Percentiles rank a stretch among this genome's conserved stretches.
These are phyloP conservation scores for Tokudaia tokunoshimensis DNA, from an alignment of 2,797 vertebrate genomes.

Conservation along the genomic window DNA sequence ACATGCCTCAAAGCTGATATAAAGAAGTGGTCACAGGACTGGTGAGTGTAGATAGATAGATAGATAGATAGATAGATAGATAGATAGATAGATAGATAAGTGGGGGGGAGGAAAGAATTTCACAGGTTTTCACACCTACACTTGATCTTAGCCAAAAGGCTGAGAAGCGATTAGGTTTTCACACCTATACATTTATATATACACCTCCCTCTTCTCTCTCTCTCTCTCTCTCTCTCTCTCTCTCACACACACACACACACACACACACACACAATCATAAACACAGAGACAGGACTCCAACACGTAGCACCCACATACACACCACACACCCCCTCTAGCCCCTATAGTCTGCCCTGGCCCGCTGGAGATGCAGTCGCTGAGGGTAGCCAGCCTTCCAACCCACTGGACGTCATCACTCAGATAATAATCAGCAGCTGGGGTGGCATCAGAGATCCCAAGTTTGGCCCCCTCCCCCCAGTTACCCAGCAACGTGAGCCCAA, in stretches of 20 bases:
- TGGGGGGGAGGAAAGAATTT: background rate
- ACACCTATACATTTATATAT: background rate
- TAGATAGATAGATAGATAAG: too few relatives aligned
- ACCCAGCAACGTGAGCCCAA: conserved; percentile 55
- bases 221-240: background rate
- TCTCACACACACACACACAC: background rate
- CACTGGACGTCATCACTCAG: conserved; percentile 24
- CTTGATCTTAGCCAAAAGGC: too few relatives aligned
- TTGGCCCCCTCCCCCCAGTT: conserved; percentile 26
- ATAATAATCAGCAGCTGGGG: conserved; percentile 5
- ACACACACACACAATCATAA: background rate
- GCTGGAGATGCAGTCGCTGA: background rate
- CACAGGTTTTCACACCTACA: background rate
- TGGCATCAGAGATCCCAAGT: conserved; percentile 29
- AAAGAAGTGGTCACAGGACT: background rate
- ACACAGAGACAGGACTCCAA: background rate
- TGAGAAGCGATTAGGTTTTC: too few relatives aligned
- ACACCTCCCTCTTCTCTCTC: background rate
- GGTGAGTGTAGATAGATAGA: background rate
- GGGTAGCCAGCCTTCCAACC: background rate
- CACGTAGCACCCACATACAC: too few relatives aligned
- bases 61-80: background rate
- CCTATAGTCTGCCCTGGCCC: background rate
- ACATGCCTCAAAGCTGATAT: background rate
- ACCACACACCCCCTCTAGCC: background rate